Evolutionary conservation across 2,888 invertebrate species (phyloP), one percentile per base, ranked within the genome.

Genomic region (Pseudoips prasinana): DNA sequence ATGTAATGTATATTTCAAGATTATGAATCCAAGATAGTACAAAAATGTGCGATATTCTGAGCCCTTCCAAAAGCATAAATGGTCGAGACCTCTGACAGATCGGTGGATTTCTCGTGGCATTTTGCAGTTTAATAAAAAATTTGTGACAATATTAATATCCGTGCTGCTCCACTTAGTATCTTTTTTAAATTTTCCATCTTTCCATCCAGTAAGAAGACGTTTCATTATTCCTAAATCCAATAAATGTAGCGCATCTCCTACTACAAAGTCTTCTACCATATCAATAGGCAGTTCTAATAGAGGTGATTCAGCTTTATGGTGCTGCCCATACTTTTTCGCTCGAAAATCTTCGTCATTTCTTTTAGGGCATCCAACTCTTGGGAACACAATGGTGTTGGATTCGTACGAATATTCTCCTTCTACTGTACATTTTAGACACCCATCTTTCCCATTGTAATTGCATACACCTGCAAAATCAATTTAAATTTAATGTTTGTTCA

Each of bases 371-470:
- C 11, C 11, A 5, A 8, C 22, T 8, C 22, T 7, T 17, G 36
- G 20, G 20, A 41, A 41, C 6, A 39, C 22, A 3, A 58, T 50
- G 7, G 51, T 58, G 38, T 51, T 40, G 1, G 50, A 52, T 22
- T 4, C 20, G 18, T 58, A 50, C 0, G 52, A 54, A 18, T 58
- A 55, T 20, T 54, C 54, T 5, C 56, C 59, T 3, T 55, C 36
- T 1, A 36, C 41, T 1, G 39, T 31, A 30, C 50, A 56, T 23
- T 56, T 48, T n/a, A 50, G 27, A 30, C 48, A 52, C 1, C 50
- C 56, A 17, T 52, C 43, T 10, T 34, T 44, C 0, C 35, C 29
- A 22, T 47, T 51, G 10, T 49, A 55, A 18, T 45, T 51, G n/a
- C 33, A 39, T n/a, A 54, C 50, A 29, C 37, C 42, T 44, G 38